Percentiles rank a stretch among this genome's conserved stretches.
Evolutionary conservation across 1,140 invertebrate species (phyloP).

Genomic region (Limonius californicus): DNA sequence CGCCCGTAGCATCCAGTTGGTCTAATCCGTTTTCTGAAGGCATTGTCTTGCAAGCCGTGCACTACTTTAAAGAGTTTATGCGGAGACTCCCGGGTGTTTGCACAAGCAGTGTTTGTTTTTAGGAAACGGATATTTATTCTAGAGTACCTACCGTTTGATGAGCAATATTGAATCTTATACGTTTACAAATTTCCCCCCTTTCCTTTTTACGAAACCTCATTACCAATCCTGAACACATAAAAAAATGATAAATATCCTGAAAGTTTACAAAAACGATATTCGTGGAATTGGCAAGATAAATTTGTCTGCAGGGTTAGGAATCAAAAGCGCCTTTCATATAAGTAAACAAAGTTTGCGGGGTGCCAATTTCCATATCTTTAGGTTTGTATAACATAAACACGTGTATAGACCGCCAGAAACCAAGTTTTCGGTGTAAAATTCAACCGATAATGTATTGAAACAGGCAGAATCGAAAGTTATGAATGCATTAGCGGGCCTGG

Average conservation of each 20-base stretch:
- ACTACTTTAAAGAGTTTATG: too few species aligned
- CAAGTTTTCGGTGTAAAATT: not conserved
- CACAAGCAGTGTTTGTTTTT: too few species aligned
- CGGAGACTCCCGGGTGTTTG: too few species aligned
- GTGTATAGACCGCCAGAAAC: not conserved
- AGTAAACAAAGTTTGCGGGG: not conserved
- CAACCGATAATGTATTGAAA: conserved; percentile 4
- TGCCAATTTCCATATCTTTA: not conserved
- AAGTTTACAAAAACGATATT: not conserved
- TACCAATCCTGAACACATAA: not conserved
- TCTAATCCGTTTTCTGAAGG: not conserved
- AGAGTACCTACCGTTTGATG: too few species aligned
- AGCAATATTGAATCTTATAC: too few species aligned
- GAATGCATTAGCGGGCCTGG: conserved; percentile 26
- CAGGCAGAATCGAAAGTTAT: conserved; percentile 23
- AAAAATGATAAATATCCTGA: not conserved
- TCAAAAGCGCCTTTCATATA: not conserved
- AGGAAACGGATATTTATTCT: too few species aligned
- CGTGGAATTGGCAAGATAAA: not conserved
- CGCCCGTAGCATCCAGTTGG: not conserved
- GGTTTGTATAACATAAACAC: not conserved
- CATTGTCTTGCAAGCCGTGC: too few species aligned
- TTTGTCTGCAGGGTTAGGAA: not conserved
- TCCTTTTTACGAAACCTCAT: too few species aligned
- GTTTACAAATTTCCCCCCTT: too few species aligned